These are phyloP conservation scores for Calliopsis andreniformis DNA, from an alignment of 1,140 invertebrate species.

Conservation along the genomic window DNA sequence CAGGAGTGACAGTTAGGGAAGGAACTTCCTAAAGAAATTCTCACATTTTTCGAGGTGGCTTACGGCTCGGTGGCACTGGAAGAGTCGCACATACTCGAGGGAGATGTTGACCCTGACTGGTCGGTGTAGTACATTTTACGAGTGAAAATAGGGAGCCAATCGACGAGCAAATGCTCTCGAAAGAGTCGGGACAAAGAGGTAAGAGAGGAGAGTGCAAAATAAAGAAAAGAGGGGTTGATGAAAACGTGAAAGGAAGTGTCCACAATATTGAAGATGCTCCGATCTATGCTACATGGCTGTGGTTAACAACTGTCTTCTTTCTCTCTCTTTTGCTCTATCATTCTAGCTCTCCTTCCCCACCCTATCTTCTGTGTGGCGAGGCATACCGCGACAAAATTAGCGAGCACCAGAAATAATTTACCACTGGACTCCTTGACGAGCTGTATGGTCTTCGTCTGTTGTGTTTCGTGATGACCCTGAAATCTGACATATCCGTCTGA, in stretches of 20 bases:
- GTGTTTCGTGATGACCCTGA: constrained; percentile 46
- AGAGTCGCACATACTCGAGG: constrained; percentile 13
- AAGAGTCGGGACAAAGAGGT: constrained; percentile 3
- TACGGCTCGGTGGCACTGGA: constrained; percentile 8
- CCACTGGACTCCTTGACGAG: constrained; percentile 32
- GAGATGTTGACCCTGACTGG: constrained; percentile 42
- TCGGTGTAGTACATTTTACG: constrained; percentile 22
- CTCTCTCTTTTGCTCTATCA: no score
- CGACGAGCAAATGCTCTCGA: constrained; percentile 24
- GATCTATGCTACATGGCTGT: constrained; percentile 3
- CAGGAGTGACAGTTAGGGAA: not conserved
- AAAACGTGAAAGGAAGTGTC: not conserved
- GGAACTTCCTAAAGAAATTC: not conserved
- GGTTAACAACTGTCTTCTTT: constrained; percentile 35
- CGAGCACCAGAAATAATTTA: constrained; percentile 62
- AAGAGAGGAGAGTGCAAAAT: not conserved
- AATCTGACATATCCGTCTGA: constrained; percentile 28
- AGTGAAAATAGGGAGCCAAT: constrained; percentile 46
- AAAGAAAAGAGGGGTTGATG: not conserved
- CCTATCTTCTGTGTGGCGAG: not conserved
- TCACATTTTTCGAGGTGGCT: not conserved
- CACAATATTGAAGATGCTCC: constrained; percentile 3
- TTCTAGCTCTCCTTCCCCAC: no score
- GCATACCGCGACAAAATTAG: constrained; percentile 61
- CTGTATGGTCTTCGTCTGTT: constrained; percentile 43